Evolutionary conservation across 2,113 vertebrate genomes (phyloP), one percentile per base, ranked within the genome.

Genomic region (Phrynosoma platyrhinos): DNA sequence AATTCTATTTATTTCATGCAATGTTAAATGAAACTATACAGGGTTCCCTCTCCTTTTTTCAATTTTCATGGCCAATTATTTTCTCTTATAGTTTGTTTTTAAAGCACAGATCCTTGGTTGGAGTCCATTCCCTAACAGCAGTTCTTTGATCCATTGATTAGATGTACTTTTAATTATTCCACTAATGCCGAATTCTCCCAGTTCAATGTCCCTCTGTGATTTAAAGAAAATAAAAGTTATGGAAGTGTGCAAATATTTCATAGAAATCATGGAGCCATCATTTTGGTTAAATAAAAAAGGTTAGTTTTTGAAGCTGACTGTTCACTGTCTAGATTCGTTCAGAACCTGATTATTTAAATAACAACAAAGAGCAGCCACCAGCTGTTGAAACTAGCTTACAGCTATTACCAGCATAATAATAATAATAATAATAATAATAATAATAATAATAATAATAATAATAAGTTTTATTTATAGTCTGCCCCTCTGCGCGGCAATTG

Each of bases 21-120:
- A 72, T n/a, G 82, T 25, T 79, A 90, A 89, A 83, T 62, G 85
- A 8, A 86, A 92, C 66, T 25, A 32, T 86, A 79, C 14, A 86
- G n/a, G n/a, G 12, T 72, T 90, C 93, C 87, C n/a, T 62, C 87
- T 72, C 90, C 77, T 52, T 85, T 88, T 52, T 87, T 89, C 68
- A 9, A 12, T 3, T 91, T 91, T 87, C 76, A 92, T 58, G 58
- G 69, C 9, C 71, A 91, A 85, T 94, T 93, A 92, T 84, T 92
- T 93, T 93, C 18, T 77, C n/a, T 83, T 87, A 83, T 81, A 93
- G 14, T 62, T 6, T 64, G 85, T 40, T 52, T 77, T 18, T 78
- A 55, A 47, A 66, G 91, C n/a, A 62, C 13, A 83, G 25, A 75
- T 12, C 21, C 82, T 77, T 62, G 74, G 7, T 47, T 82, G 82